These are phyloP conservation scores for Odontamblyopus rebecca DNA, from an alignment of 2,797 vertebrate genomes.

Conservation along the genomic window DNA sequence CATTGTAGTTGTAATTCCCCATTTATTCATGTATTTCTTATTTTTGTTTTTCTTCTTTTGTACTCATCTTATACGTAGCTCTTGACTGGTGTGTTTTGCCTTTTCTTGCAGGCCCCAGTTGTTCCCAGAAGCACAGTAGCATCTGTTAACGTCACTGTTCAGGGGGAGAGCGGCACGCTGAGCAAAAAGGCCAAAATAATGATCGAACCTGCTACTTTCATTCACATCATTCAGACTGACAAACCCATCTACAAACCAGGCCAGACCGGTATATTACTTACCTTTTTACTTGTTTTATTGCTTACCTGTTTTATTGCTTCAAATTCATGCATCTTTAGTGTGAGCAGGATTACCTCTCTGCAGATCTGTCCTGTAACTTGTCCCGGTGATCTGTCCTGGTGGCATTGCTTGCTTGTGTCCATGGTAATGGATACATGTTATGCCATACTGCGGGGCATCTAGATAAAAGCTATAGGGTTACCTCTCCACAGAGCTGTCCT, in stretches of 20 bases:
- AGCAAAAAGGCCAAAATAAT: slow-evolving; percentile 73
- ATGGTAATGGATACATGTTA: too few relatives aligned
- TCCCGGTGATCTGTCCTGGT: too few relatives aligned
- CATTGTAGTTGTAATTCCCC: too few relatives aligned
- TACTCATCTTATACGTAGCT: not conserved
- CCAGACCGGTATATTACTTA: slow-evolving; percentile 73
- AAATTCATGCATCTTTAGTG: too few relatives aligned
- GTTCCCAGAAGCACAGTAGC: slow-evolving; percentile 63
- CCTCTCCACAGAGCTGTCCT: too few relatives aligned
- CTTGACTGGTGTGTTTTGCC: slow-evolving; percentile 11
- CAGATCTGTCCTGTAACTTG: too few relatives aligned
- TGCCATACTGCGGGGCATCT: too few relatives aligned
- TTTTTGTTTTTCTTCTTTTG: not conserved
- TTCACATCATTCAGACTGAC: slow-evolving; percentile 80
- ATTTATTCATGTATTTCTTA: not conserved
- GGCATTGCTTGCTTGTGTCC: too few relatives aligned
- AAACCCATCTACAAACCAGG: slow-evolving; percentile 84
- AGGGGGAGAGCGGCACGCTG: slow-evolving; percentile 31
- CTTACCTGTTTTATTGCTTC: too few relatives aligned
- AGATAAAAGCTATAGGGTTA: too few relatives aligned
- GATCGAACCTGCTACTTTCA: slow-evolving; percentile 53
- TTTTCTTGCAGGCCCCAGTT: slow-evolving; percentile 69
- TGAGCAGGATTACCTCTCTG: too few relatives aligned
- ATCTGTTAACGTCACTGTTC: slow-evolving; percentile 58
- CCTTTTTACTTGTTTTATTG: too few relatives aligned